Evolutionary conservation across 2,888 invertebrate genomes (phyloP).

Genomic region (Athripsodes cinereus): DNA sequence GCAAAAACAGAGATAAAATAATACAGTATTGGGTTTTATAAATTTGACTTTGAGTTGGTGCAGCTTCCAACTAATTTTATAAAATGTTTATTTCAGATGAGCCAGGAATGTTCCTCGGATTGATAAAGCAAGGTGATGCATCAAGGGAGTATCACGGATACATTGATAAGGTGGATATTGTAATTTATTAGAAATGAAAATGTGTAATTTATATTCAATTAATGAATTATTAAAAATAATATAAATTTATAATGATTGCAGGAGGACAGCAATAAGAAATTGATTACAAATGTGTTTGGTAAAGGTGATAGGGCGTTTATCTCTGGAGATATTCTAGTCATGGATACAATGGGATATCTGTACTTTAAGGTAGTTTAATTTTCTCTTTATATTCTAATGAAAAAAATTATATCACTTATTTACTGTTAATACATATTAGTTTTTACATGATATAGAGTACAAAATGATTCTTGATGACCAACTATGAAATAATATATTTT

Average conservation of each 20-base stretch:
- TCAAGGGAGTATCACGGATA: slow-evolving; percentile 56
- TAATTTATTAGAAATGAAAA: too few species aligned
- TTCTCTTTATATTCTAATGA: too few species aligned
- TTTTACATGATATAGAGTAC: too few species aligned
- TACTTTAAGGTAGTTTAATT: slow-evolving; percentile 70
- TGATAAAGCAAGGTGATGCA: slow-evolving; percentile 58
- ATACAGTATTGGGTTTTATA: too few species aligned
- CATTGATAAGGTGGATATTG: slow-evolving; percentile 49
- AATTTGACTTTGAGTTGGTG: too few species aligned
- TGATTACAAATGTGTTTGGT: slow-evolving; percentile 73
- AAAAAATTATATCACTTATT: too few species aligned
- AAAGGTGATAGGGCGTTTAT: slow-evolving; percentile 88
- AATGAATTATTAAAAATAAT: neutral
- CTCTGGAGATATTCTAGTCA: slow-evolving; percentile 82
- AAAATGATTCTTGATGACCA: neutral
- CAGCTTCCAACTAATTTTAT: neutral
- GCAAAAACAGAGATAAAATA: too few species aligned
- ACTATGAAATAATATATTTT: neutral
- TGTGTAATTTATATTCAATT: neutral
- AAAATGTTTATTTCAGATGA: slow-evolving; percentile 52
- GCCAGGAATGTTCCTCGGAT: slow-evolving; percentile 79
- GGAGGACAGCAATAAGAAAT: slow-evolving; percentile 78
- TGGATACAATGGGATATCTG: slow-evolving; percentile 89
- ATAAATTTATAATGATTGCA: slow-evolving; percentile 30
- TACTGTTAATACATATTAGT: neutral